Percentiles rank a stretch among this genome's conserved stretches.
Evolutionary conservation across 1,140 invertebrate genomes (phyloP).

Genomic region (Bombus soroeensis): DNA sequence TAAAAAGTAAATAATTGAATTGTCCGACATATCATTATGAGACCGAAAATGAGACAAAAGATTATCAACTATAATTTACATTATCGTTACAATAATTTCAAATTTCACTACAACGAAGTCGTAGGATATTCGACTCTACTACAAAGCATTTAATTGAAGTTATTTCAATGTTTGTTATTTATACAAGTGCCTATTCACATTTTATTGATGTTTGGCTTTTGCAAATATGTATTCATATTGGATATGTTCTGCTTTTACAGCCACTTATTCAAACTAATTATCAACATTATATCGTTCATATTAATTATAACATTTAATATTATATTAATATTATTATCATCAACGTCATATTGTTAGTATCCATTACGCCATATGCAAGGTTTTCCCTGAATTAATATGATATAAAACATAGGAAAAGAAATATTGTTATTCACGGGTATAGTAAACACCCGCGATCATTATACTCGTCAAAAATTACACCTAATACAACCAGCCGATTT

Average conservation of each 20-base stretch:
- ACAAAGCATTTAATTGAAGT: not conserved
- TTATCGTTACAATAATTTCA: not conserved
- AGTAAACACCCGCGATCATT: not conserved
- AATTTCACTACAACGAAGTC: not conserved
- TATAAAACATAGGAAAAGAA: not conserved
- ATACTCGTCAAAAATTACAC: not conserved
- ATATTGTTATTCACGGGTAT: not conserved
- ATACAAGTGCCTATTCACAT: not conserved
- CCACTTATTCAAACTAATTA: not conserved
- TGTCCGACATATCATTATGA: rapidly evolving
- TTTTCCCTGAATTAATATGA: not conserved
- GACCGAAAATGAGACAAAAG: not conserved
- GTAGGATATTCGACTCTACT: not conserved
- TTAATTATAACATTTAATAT: not conserved
- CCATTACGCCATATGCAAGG: not conserved
- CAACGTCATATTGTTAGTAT: not conserved
- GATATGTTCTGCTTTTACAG: not conserved
- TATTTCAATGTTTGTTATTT: not conserved
- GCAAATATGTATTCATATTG: not conserved
- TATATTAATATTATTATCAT: not conserved
- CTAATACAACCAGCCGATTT: not conserved
- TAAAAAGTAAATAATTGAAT: not conserved
- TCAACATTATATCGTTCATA: not conserved
- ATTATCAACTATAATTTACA: not conserved
- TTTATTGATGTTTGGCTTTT: not conserved